These are phyloP conservation scores for Manduca sexta DNA, from an alignment of 1,140 invertebrate species.

Conservation along the genomic window DNA sequence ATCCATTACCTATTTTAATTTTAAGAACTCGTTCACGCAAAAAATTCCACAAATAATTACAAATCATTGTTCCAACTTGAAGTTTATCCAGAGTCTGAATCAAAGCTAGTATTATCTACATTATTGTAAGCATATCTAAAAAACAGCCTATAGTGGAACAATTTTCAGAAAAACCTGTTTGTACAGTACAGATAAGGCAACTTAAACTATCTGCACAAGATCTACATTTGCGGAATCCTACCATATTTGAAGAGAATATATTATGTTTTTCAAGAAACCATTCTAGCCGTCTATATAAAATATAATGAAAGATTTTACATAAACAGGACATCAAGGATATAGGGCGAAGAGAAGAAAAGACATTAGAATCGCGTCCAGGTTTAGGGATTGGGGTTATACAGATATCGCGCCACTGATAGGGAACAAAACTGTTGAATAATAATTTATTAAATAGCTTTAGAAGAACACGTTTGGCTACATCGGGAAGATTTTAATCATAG, in stretches of 20 bases:
- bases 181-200: conserved; percentile 6
- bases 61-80: too few species aligned
- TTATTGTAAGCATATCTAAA: too few species aligned
- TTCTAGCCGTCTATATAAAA: conserved; percentile 1
- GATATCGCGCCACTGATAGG: conserved; percentile 5
- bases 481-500: conserved; percentile 8
- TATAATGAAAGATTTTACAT: conserved; percentile 2
- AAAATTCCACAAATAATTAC: too few species aligned
- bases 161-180: conserved; percentile 14
- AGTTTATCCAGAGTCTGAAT: too few species aligned
- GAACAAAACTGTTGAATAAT: not conserved
- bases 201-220: conserved; percentile 13
- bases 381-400: conserved; percentile 2
- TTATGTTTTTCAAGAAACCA: conserved; percentile 7
- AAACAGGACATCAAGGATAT: conserved; percentile 3
- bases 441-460: not conserved
- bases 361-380: not conserved
- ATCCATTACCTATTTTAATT: too few species aligned
- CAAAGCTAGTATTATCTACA: too few species aligned
- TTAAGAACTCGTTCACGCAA: too few species aligned
- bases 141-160: too few species aligned
- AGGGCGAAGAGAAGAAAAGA: not conserved
- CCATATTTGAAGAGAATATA: not conserved
- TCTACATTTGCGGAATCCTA: conserved; percentile 1
- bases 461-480: not conserved